Conservation (phyloP, 2,888 invertebrate genomes). For the Sphaeridia pumilis region DNA sequence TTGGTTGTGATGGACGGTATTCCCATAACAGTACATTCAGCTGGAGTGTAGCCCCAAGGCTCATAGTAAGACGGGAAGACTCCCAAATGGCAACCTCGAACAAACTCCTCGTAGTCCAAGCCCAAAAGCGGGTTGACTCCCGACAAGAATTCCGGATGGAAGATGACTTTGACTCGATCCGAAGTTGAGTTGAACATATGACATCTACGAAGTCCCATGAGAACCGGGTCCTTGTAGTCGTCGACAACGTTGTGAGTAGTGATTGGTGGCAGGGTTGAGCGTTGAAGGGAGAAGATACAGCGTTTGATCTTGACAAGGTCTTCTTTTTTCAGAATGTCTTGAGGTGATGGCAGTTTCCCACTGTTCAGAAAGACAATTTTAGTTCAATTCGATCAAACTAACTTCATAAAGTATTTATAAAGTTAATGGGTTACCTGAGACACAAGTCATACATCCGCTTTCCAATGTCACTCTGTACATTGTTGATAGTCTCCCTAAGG, state of each 20-base stretch:
- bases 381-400: too few relatives aligned
- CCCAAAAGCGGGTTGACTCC: constrained; percentile 96
- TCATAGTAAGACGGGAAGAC: constrained; percentile 99
- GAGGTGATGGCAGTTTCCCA: constrained; percentile 73
- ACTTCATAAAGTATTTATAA: too few relatives aligned
- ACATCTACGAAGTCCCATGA: constrained; percentile 75
- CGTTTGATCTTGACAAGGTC: constrained; percentile 91
- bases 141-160: constrained; percentile 97
- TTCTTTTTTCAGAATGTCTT: constrained; percentile 75
- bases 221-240: constrained; percentile 78
- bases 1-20: constrained; percentile 98
- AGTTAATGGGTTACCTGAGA: too few relatives aligned
- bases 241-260: constrained; percentile 95
- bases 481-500: constrained; percentile 79
- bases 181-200: constrained; percentile 83
- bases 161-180: constrained; percentile 95
- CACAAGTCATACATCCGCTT: constrained; percentile 88
- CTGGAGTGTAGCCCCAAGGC: constrained; percentile 99
- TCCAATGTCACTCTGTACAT: constrained; percentile 88
- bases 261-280: constrained; percentile 83
- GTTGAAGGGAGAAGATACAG: constrained; percentile 81
- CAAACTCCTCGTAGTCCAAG: constrained; percentile 97
- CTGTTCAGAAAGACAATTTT: too few relatives aligned
- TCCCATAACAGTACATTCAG: constrained; percentile 99
- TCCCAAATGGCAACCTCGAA: constrained; percentile 94